Percentiles rank a stretch among this genome's conserved stretches.
Conservation (phyloP, 2,113 vertebrate genomes). For the Pogonocichla stellata region DNA sequence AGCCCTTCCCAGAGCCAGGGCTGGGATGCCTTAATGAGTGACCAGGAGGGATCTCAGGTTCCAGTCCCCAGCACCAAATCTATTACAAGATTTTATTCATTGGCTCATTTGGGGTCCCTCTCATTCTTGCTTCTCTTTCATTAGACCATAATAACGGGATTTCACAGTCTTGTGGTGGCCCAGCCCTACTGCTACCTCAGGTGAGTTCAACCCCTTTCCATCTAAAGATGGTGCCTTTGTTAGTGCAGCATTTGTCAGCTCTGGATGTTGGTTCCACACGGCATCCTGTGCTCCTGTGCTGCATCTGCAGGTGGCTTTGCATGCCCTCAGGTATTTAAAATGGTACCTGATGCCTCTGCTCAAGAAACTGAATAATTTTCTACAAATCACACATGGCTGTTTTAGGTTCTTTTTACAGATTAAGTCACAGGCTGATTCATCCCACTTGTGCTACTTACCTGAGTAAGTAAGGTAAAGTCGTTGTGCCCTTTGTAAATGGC, state of each 20-base stretch:
- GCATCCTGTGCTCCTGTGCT: background rate
- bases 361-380: background rate
- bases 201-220: background rate
- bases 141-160: background rate
- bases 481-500: background rate
- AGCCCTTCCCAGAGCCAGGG: background rate
- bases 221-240: background rate
- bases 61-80: rapidly evolving
- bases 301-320: background rate
- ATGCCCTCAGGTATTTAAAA: background rate
- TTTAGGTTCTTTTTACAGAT: background rate
- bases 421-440: background rate
- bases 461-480: background rate
- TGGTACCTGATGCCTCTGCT: background rate
- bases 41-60: background rate
- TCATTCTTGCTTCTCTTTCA: background rate
- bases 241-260: background rate
- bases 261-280: background rate
- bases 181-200: background rate
- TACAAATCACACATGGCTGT: background rate
- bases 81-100: background rate
- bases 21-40: background rate
- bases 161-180: background rate
- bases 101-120: background rate
- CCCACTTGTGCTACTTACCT: background rate